Conservation (phyloP, 2,888 invertebrate genomes). For the Nomada fucata region DNA sequence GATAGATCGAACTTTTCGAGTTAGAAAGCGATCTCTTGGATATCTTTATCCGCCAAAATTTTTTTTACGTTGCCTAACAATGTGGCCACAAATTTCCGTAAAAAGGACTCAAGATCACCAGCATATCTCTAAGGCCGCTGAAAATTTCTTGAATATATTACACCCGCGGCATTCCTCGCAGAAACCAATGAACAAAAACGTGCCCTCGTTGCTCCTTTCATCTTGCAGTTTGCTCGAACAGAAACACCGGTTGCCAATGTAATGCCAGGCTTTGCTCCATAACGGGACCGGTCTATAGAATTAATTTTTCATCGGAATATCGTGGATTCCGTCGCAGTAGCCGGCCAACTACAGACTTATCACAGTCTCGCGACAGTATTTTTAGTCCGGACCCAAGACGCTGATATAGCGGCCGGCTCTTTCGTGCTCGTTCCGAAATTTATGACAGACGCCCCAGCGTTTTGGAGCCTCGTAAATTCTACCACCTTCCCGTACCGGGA, state of each 20-base stretch:
- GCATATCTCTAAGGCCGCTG: no score
- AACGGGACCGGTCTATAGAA: not conserved
- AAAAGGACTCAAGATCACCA: no score
- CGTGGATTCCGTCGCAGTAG: not conserved
- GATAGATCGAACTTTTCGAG: no score
- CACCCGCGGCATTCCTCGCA: not conserved
- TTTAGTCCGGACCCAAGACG: constrained; percentile 27
- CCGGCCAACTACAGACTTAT: constrained; percentile 38
- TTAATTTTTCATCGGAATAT: not conserved
- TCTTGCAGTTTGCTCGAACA: not conserved
- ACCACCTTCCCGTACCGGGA: not conserved
- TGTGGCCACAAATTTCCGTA: not conserved
- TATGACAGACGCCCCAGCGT: constrained; percentile 54
- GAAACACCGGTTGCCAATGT: not conserved
- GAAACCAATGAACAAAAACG: not conserved
- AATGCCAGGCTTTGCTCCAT: not conserved
- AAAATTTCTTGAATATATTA: not conserved
- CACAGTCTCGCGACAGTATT: constrained; percentile 44
- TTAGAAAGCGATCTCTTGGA: no score
- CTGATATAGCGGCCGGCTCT: constrained; percentile 50
- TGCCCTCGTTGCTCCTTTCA: not conserved
- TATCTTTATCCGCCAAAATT: no score
- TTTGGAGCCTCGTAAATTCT: constrained; percentile 50
- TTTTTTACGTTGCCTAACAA: not conserved
- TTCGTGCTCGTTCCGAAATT: constrained; percentile 52